Percentiles rank a stretch among this genome's conserved stretches.
phyloP scores from a whole-genome alignment of 2,888 invertebrate genomes.

The Busseola fusca region DNA sequence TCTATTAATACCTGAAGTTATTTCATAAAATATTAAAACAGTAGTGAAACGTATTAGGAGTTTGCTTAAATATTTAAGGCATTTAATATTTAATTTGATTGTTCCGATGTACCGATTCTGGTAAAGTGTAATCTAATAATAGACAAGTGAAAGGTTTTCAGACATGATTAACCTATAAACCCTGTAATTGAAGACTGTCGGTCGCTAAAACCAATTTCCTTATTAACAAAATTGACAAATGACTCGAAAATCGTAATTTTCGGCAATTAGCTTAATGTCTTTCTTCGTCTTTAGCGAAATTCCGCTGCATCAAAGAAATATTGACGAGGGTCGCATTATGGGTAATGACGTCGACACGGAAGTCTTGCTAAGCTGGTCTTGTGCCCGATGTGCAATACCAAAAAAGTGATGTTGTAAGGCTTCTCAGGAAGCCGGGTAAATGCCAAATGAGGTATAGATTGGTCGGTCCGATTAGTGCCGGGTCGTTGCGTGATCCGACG shows the following conservation, averaged over 20 bases:
- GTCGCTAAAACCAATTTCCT: constrained; percentile 17
- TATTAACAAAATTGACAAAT: constrained; percentile 48
- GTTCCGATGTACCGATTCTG: not conserved
- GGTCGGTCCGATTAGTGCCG: constrained; percentile 66
- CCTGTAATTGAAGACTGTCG: not conserved
- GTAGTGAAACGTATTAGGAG: not conserved
- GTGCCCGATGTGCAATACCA: constrained; percentile 54
- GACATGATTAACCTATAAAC: not conserved
- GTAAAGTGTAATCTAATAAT: not conserved
- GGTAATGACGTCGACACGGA: constrained; percentile 54
- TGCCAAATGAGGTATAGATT: constrained; percentile 66
- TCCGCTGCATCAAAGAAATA: constrained; percentile 43
- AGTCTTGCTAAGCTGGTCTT: constrained; percentile 45
- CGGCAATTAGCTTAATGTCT: constrained; percentile 48
- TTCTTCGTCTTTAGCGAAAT: constrained; percentile 32
- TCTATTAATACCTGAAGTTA: constrained; percentile 15
- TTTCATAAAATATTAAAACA: constrained; percentile 48
- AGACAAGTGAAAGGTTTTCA: not conserved
- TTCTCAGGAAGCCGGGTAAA: constrained; percentile 68
- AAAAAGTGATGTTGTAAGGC: constrained; percentile 63
- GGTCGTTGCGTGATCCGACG: constrained; percentile 61
- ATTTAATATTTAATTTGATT: constrained; percentile 1
- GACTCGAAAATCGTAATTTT: constrained; percentile 41
- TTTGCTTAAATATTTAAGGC: constrained; percentile 29
- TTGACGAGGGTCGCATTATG: constrained; percentile 41